Evolutionary conservation across 2,113 vertebrate species (phyloP), one percentile per base, ranked within the genome.

Genomic region (Tamias sibiricus): DNA sequence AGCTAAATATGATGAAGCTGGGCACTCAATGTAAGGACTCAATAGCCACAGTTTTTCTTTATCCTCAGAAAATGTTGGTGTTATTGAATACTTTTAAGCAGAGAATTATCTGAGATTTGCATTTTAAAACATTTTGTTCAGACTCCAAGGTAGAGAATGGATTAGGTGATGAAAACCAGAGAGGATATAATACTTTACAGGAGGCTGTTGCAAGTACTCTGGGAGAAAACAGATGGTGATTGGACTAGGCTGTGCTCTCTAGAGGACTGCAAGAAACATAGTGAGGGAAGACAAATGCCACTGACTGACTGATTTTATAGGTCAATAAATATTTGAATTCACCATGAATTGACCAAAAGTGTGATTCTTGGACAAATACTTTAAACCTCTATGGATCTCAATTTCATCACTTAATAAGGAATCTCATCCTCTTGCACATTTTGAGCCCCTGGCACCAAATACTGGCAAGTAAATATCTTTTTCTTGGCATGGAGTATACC

Each of bases 401-500:
- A 0, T 85, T 66, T 82, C 54, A 95, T 89, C 30, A 77, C 54
- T 74, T 86, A 95, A 40, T 52, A 90, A 89, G 54, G 74, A 91
- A 77, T 24, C 4, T 74, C 52, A 72, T 57, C 28, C 1, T 42
- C 22, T 88, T 40, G 47, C 35, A 30, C 68, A 86, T 35, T 93
- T 37, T 85, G 44, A 92, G 35, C 8, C 68, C 16, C 74, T 72
- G 32, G 54, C 80, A 71, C 52, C 59, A 94, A 82, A 64, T 87
- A n/a, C 8, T 16, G 3, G n/a, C 80, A 87, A 92, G 37, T 1
- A 90, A 52, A 28, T 59, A 66, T 82, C 32, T 92, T 87, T 95
- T 59, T 19, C 47, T 64, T 96, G 75, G 40, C 32, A 74, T 8
- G 6, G 3, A 85, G 16, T 24, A 81, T 66, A n/a, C 10, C 4